Base-by-base conservation (phyloP, 2,888 invertebrate species). In the Ectropis crepuscularia region DNA sequence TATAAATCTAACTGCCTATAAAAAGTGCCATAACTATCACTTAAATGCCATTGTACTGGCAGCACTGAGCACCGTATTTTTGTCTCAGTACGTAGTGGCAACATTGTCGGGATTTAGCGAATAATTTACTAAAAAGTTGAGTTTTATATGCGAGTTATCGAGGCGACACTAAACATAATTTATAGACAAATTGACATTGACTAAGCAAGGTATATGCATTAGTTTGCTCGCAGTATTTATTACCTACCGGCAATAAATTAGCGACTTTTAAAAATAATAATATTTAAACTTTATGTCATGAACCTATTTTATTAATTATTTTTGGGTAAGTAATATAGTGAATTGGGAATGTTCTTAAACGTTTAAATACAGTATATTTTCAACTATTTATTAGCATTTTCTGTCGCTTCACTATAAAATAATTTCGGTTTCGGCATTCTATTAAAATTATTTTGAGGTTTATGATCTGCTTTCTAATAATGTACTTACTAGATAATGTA, bases 1-100 rank as follows among this genome's bases (percentile, higher is more conserved):
- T 92, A 92, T 93, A 92, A 93, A 93, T 93, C 91, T 92, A 92
- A 92, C 89, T 89, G 90, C 89, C 93, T 85, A 92, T 93, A 93
- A 93, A 93, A 90, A 87, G 80, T 89, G 90, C 90, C 90, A 92
- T 92, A 92, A 93, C 92, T 93, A 93, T 93, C 92, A 92, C 92
- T 92, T 92, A 91, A 88, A 86, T 86, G 86, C 82, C 82, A 89
- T 90, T 92, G 90, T 90, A 85, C 82, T 77, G 75, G 76, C 53
- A 42, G 48, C 42, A 57, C 53, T 53, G 43, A 46, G 73, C 71
- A 79, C 78, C 82, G 80, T 80, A 82, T 85, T 88, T 86, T 88
- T 72, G 74, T 74, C 81, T 75, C 81, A 38, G 39, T 86, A 83
- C 77, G 83, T 78, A 84, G 69, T 74, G 67, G 78, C 83, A 79